phyloP scores from a whole-genome alignment of 2,797 vertebrate species.

The Phyllotis vaccarum region DNA sequence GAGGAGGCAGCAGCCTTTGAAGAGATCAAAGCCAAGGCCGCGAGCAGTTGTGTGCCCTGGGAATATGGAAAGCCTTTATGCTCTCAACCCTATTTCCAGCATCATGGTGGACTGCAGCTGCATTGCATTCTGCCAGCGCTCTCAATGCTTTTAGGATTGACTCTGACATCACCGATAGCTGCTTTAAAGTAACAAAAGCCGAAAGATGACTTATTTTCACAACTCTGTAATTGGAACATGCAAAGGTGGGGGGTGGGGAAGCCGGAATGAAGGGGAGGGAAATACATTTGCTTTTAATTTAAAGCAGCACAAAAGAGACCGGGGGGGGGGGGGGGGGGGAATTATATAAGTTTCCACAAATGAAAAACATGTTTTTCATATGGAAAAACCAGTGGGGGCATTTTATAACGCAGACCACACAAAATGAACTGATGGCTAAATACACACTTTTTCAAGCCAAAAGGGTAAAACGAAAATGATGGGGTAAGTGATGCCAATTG shows the following conservation, averaged over 20 bases:
- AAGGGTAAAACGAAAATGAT: constrained; percentile 84
- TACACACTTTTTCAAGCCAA: constrained; percentile 86
- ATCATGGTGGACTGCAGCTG: constrained; percentile 99
- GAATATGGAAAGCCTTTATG: constrained; percentile 99
- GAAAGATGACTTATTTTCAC: constrained; percentile 96
- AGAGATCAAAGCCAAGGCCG: constrained; percentile 99
- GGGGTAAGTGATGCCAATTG: constrained; percentile 81
- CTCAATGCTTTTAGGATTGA: constrained; percentile 99
- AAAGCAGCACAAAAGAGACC: constrained; percentile 94
- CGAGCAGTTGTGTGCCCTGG: constrained; percentile 99
- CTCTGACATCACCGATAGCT: constrained; percentile 98
- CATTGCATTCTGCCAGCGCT: constrained; percentile 98
- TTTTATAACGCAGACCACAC: constrained; percentile 97
- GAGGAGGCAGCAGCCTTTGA: constrained; percentile 99
- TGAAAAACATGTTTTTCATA: constrained; percentile 96
- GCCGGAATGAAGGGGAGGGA: constrained; percentile 71
- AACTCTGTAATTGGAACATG: constrained; percentile 98
- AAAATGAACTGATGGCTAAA: constrained; percentile 95
- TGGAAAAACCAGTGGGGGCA: constrained; percentile 94
- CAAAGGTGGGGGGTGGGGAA: constrained; percentile 91
- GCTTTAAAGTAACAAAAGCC: constrained; percentile 92
- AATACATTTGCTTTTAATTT: constrained; percentile 98
- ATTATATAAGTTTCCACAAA: constrained; percentile 98
- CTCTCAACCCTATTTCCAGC: constrained; percentile 99
- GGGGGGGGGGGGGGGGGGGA: constrained; percentile 92